phyloP scores from a whole-genome alignment of 2,797 vertebrate species.

The Falco rusticolus region DNA sequence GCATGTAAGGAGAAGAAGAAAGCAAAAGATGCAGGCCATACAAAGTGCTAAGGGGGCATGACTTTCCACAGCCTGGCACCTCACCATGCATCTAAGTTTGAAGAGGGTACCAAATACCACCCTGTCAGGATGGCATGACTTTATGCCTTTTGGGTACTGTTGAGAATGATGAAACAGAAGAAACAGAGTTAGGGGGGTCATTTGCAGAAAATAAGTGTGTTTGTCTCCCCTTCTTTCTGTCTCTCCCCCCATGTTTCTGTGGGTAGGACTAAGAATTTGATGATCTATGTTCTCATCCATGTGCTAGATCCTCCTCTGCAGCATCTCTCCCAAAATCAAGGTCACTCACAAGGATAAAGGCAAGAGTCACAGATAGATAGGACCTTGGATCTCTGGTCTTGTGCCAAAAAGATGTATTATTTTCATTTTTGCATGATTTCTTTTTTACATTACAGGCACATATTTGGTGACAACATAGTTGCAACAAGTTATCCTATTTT shows the following conservation, averaged over 20 bases:
- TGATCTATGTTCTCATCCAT: not conserved
- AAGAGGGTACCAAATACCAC: not conserved
- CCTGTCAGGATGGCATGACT: not conserved
- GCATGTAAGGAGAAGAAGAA: not conserved
- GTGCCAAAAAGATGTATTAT: not conserved
- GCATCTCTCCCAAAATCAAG: not conserved
- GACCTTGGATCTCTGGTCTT: not conserved
- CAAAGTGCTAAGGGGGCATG: not conserved
- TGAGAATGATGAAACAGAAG: not conserved
- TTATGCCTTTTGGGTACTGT: rapidly evolving
- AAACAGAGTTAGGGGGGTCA: not conserved
- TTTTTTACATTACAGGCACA: not conserved
- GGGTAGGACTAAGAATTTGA: not conserved
- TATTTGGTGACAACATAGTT: not conserved
- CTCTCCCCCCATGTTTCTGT: not conserved
- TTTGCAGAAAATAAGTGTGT: not conserved
- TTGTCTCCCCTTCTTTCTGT: not conserved
- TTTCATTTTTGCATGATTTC: not conserved
- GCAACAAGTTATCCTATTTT: not conserved
- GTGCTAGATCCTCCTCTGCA: not conserved
- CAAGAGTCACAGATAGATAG: not conserved
- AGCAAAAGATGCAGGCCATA: not conserved
- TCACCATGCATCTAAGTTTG: not conserved
- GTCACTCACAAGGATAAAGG: not conserved
- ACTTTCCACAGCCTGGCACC: not conserved